Percentiles rank a stretch among this genome's conserved stretches.
Evolutionary conservation across 2,797 vertebrate species (phyloP).

Genomic region (Coregonus sp.): DNA sequence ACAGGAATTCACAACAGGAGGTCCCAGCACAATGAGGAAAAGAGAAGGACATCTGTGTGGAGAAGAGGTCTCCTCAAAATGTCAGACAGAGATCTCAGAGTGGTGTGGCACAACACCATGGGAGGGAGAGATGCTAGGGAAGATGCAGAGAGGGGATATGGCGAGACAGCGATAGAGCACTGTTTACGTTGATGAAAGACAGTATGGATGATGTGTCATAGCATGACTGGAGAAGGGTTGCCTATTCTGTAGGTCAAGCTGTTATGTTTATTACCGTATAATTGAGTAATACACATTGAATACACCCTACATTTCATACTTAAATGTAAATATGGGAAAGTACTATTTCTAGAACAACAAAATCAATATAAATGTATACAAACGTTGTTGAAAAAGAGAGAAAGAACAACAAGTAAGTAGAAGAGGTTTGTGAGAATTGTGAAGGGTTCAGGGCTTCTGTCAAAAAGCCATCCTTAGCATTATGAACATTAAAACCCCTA

Average conservation of each 20-base stretch:
- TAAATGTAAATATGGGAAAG: neutral
- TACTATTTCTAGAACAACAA: neutral
- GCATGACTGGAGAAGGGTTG: neutral
- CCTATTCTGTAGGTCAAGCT: neutral
- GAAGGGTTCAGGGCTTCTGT: neutral
- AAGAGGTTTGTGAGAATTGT: neutral
- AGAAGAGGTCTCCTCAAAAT: slow-evolving; percentile 15
- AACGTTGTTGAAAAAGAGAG: neutral
- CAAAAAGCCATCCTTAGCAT: neutral
- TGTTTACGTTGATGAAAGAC: neutral
- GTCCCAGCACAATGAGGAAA: slow-evolving; percentile 42
- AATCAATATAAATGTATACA: neutral
- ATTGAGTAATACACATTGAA: no score
- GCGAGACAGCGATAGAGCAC: neutral
- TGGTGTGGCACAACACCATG: neutral
- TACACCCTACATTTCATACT: no score
- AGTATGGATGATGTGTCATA: neutral
- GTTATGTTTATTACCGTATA: no score
- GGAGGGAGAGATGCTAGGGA: neutral
- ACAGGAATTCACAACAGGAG: slow-evolving; percentile 37
- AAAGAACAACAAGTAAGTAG: neutral
- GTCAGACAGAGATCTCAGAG: slow-evolving; percentile 22
- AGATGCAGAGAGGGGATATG: neutral
- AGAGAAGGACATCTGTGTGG: slow-evolving; percentile 18
- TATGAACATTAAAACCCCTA: neutral